Evolutionary conservation across 2,888 invertebrate species (phyloP), one percentile per base, ranked within the genome.

Genomic region (Graphium colonna): DNA sequence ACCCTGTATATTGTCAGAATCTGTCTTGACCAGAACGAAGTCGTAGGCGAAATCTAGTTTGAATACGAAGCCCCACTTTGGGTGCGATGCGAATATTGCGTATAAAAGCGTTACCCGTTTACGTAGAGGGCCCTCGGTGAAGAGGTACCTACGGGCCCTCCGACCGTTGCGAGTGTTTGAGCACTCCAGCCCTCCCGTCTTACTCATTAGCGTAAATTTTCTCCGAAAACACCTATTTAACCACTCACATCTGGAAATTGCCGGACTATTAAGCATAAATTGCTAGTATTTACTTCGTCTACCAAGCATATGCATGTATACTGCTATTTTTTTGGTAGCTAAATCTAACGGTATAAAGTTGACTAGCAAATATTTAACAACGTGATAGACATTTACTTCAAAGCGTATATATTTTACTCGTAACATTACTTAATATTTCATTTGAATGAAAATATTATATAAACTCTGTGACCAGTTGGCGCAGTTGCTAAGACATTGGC

Each of bases 41-140:
- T n/a, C n/a, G n/a, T n/a, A n/a, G n/a, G n/a, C n/a, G n/a, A 21
- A 21, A 21, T 21, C 21, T 21, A 21, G 28, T 39, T 9, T 21
- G 13, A 9, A 13, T 39, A 13, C 44, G n/a, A 38, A 44, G 21
- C 10, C 9, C n/a, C 36, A 36, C 26, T 12, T 39, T 17, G 36
- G 36, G 15, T 13, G 12, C 16, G 15, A 21, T 18, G 17, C n/a
- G 39, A 31, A 40, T 46, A 39, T 13, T 40, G 31, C 41, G 61
- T 54, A 59, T 60, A 65, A 69, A 64, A 67, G 66, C 65, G 66
- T 72, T 68, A 73, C 65, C 63, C 72, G 70, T 70, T 77, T 75
- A 73, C 56, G 59, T 67, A 61, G 59, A 79, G 79, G 52, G 67
- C 63, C 58, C 78, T 61, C 61, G 41, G 48, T 57, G 56, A 52